Conservation (phyloP, 2,113 vertebrate species). For the Xiphophorus hellerii region DNA sequence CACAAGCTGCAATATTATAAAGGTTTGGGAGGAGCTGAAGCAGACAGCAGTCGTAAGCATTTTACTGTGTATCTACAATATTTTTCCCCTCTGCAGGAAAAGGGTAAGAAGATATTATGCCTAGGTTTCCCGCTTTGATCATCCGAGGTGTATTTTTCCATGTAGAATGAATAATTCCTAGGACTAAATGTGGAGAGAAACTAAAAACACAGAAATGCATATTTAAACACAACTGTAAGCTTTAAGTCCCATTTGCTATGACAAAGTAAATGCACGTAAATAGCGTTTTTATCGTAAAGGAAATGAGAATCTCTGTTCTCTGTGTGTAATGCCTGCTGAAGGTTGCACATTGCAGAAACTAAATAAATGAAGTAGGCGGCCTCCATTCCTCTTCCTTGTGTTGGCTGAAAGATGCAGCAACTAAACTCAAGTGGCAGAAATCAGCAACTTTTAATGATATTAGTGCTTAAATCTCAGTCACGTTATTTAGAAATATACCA, state of each 20-base stretch:
- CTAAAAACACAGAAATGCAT: not conserved
- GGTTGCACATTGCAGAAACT: not conserved
- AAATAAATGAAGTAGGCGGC: not conserved
- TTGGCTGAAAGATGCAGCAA: not conserved
- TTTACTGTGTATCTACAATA: not conserved
- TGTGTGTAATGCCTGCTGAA: not conserved
- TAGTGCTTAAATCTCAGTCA: not conserved
- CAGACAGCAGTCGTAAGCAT: not conserved
- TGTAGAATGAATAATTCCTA: not conserved
- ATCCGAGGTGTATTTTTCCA: not conserved
- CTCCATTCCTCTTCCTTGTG: not conserved
- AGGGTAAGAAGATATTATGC: not conserved
- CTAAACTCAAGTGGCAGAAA: not conserved
- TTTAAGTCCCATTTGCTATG: too few relatives aligned
- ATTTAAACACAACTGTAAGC: not conserved
- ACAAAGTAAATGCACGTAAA: too few relatives aligned
- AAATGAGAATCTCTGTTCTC: not conserved
- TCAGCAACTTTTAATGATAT: not conserved
- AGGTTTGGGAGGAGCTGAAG: not conserved
- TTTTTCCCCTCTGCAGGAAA: not conserved
- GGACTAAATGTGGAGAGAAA: not conserved
- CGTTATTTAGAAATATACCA: not conserved
- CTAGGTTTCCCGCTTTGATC: not conserved
- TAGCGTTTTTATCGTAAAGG: not conserved
- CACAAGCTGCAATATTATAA: constrained; percentile 12